Evolutionary conservation across 2,888 invertebrate species (phyloP), one percentile per base, ranked within the genome.

Genomic region (Drosophila nigritarsus): DNA sequence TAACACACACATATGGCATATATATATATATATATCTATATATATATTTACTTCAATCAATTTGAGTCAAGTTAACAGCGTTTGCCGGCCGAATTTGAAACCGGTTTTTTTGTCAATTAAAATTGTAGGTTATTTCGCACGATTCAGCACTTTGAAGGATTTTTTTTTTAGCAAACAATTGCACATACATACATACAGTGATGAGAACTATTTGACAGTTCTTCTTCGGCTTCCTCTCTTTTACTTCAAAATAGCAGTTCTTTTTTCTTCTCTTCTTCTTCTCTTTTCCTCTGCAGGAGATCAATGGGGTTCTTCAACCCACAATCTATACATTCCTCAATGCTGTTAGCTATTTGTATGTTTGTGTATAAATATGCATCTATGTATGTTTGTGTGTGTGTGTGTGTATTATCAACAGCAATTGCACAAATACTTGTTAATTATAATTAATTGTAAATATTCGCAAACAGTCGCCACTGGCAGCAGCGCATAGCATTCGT

Each of bases 381-480:
- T 34, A 38, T 7, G 11, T 45, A 53, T 24, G 15, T 18, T 7
- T 36, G 29, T 48, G 45, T 63, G 24, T 59, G 24, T 59, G 24
- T 62, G 40, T 56, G 49, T 58, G 15, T 34, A 58, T 48, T 56
- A 59, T 63, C 15, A 45, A 69, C 38, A 36, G 36, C 70, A 60
- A 70, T 61, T 70, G 71, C 27, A 38, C 53, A 66, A 65, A 66
- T 76, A 76, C 66, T 50, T 77, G 67, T 66, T 62, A 65, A 66
- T 63, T 53, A 56, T 73, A 73, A 73, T 72, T 72, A 55, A 72
- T 65, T 65, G 65, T 56, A 73, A 65, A 61, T 73, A 55, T 73
- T 72, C 59, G 24, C 42, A 45, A 51, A 65, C 64, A 66, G 56
- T 70, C 30, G 32, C 53, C 15, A 15, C 62, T 13, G 32, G 34